Evolutionary conservation across 1,140 invertebrate genomes (phyloP), one percentile per base, ranked within the genome.

Genomic region (Telenomus remus): DNA sequence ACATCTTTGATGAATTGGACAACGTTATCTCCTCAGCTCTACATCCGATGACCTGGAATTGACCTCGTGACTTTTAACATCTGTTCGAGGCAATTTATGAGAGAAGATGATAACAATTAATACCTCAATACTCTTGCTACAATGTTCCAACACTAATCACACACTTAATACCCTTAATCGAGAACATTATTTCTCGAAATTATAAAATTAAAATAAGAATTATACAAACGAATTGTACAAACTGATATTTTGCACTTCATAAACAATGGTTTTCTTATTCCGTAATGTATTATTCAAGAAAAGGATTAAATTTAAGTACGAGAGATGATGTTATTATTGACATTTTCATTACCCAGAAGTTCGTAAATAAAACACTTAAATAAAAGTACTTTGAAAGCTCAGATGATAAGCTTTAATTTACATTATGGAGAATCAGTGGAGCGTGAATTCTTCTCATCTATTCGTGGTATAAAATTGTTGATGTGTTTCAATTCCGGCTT

Each of bases 61-160:
- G 59, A 75, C 72, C 72, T 59, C 64, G 59, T 75, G 72, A 69
- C 72, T 64, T 64, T 68, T 57, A 64, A 49, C 64, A 69, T 68
- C 72, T 59, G 73, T 68, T 70, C 55, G 55, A 70, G 48, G 65
- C 44, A 50, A 46, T 35, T 14, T 14, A 33, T 27, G 19, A 27
- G 19, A 27, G 6, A 27, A 27, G 6, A 27, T 27, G 19, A 27
- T 27, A 60, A 55, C 70, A 55, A 76, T 76, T 76, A 76, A 65
- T 65, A 76, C 65, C 70, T 65, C 48, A 76, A 53, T 65, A 64
- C 70, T 70, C 73, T 59, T 65, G 70, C 65, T 49, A 76, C 70
- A 65, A 65, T 70, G 53, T 53, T 13, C 63, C 63, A 59, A 48
- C 60, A 73, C 54, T 15, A 42, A 13, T 48, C 37, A 51, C 33